A percentile compares a stretch with the other conserved stretches of the same genome.
Evolutionary conservation across 2,888 invertebrate genomes (phyloP).

Genomic region (Anticlea derivata): DNA sequence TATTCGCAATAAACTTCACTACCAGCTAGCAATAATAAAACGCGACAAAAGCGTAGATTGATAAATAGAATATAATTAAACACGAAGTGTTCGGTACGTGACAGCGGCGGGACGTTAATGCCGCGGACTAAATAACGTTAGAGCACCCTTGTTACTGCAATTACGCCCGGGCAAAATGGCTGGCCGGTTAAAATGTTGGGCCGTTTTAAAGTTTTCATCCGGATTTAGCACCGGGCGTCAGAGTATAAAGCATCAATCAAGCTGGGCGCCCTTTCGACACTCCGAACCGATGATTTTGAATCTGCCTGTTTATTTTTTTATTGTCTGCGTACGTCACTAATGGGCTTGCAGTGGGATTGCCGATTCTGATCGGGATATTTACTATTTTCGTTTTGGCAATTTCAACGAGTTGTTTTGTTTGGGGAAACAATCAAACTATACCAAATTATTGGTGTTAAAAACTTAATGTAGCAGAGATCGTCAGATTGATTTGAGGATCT

Average conservation of each 20-base stretch:
- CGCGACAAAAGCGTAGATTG: slow-evolving; percentile 54
- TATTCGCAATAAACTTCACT: slow-evolving; percentile 6
- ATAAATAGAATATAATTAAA: slow-evolving; percentile 72
- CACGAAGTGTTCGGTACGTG: slow-evolving; percentile 62
- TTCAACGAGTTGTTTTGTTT: too few relatives aligned
- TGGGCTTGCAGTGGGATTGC: slow-evolving; percentile 19
- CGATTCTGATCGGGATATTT: slow-evolving; percentile 14
- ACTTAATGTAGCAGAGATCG: too few relatives aligned
- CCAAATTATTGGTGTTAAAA: too few relatives aligned
- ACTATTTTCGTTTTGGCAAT: background rate
- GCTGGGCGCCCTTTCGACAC: slow-evolving; percentile 40
- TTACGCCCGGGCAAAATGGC: slow-evolving; percentile 61
- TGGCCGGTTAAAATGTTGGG: slow-evolving; percentile 60
- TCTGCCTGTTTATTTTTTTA: slow-evolving; percentile 42
- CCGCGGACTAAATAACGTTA: slow-evolving; percentile 76
- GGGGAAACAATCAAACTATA: too few relatives aligned
- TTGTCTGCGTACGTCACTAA: slow-evolving; percentile 34
- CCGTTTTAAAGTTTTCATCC: slow-evolving; percentile 68
- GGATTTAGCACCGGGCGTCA: slow-evolving; percentile 57
- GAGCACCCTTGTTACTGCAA: slow-evolving; percentile 79
- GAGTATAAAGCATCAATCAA: slow-evolving; percentile 69
- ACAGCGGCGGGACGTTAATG: slow-evolving; percentile 70
- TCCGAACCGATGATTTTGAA: slow-evolving; percentile 48
- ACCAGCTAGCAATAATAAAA: slow-evolving; percentile 35
- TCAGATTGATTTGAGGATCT: too few relatives aligned